Evolutionary conservation across 1,140 invertebrate genomes (phyloP).

Genomic region (Mizuhopecten yessoensis): DNA sequence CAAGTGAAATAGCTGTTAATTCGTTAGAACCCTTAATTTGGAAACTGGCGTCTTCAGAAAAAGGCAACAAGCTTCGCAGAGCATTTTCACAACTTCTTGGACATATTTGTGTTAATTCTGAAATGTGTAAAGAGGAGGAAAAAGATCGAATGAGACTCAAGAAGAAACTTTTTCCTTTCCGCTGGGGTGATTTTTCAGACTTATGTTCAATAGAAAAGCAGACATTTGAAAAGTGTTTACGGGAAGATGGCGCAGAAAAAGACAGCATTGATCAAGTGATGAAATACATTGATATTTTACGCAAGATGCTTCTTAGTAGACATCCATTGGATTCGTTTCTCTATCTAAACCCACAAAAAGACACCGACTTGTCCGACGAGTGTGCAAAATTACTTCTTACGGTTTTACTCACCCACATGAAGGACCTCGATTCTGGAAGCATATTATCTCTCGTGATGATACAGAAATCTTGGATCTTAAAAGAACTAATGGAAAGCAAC

Average conservation of each 20-base stretch:
- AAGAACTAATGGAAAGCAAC: neutral
- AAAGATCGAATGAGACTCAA: neutral
- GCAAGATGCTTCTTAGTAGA: neutral
- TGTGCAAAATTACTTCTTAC: neutral
- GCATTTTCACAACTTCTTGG: neutral
- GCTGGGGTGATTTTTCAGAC: neutral
- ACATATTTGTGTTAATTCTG: neutral
- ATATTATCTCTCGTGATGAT: slow-evolving; percentile 43
- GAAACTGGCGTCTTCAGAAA: neutral
- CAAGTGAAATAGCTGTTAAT: neutral
- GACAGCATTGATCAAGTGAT: neutral
- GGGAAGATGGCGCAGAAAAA: neutral
- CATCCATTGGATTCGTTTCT: neutral
- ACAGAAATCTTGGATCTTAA: slow-evolving; percentile 46
- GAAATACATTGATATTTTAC: neutral
- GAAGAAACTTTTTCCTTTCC: neutral
- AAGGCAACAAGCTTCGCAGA: neutral
- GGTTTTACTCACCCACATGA: neutral
- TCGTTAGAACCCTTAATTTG: neutral
- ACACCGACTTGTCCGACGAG: neutral
- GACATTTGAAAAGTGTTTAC: neutral
- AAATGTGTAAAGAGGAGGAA: neutral
- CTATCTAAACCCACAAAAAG: neutral
- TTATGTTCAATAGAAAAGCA: neutral
- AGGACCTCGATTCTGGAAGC: neutral